These are phyloP conservation scores for Gopherus flavomarginatus DNA, from an alignment of 2,113 vertebrate genomes.

Conservation along the genomic window DNA sequence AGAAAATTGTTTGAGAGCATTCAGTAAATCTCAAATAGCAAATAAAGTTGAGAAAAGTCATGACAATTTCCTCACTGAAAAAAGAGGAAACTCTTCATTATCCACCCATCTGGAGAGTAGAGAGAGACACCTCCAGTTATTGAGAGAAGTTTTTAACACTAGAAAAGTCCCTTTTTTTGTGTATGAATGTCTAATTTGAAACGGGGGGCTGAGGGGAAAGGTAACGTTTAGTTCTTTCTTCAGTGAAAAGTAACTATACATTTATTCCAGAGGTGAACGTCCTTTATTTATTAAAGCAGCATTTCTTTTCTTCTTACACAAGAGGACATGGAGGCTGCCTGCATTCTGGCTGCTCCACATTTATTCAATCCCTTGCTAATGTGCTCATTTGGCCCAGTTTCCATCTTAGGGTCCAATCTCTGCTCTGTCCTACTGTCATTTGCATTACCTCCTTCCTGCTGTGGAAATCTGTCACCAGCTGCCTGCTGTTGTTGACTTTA, in stretches of 20 bases:
- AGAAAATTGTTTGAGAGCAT: not conserved
- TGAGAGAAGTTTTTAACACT: not conserved
- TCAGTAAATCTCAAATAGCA: not conserved
- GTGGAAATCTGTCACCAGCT: not conserved
- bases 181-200: not conserved
- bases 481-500: not conserved
- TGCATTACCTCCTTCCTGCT: accelerated
- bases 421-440: accelerated
- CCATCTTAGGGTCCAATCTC: accelerated
- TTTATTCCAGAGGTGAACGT: too few species aligned
- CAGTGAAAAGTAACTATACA: not conserved
- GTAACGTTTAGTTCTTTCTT: too few species aligned
- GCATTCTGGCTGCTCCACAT: not conserved
- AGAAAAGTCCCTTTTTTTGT: not conserved
- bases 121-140: not conserved
- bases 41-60: not conserved
- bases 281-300: not conserved
- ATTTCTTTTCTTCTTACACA: too few species aligned
- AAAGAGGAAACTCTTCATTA: not conserved
- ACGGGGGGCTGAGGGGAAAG: not conserved
- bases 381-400: accelerated
- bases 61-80: not conserved
- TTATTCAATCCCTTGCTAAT: accelerated
- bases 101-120: not conserved
- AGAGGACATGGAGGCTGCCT: not conserved